These are phyloP conservation scores for Ephestia elutella DNA, from an alignment of 1,140 invertebrate genomes.

Conservation along the genomic window DNA sequence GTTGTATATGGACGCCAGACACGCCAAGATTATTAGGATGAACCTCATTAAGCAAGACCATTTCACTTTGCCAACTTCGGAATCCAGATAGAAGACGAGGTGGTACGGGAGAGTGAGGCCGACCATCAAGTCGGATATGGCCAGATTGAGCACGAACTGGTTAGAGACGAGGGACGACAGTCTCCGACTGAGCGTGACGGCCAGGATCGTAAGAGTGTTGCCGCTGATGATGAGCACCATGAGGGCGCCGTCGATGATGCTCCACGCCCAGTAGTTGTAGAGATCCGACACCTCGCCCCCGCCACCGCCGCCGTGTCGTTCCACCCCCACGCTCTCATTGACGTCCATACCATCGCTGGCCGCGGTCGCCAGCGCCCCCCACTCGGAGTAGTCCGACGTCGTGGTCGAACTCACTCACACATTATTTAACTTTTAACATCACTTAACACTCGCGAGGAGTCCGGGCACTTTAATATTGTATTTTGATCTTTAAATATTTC, in stretches of 20 bases:
- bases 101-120: constrained; percentile 84
- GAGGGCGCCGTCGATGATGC: constrained; percentile 77
- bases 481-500: constrained; percentile 27
- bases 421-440: constrained; percentile 46
- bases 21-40: constrained; percentile 81
- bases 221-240: constrained; percentile 79
- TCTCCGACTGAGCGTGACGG: constrained; percentile 78
- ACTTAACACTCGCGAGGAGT: constrained; percentile 37
- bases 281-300: constrained; percentile 28
- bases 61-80: constrained; percentile 74
- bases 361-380: constrained; percentile 58
- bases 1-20: constrained; percentile 85
- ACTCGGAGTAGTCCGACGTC: constrained; percentile 54
- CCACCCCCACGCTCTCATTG: constrained; percentile 48
- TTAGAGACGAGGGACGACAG: constrained; percentile 80
- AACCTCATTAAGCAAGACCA: constrained; percentile 80
- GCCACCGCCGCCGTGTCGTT: constrained; percentile 41
- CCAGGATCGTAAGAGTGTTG: constrained; percentile 82
- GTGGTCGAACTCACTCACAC: constrained; percentile 53
- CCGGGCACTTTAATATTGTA: constrained; percentile 25
- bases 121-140: constrained; percentile 83
- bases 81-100: constrained; percentile 79
- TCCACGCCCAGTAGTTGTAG: constrained; percentile 76
- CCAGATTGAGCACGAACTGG: constrained; percentile 83
- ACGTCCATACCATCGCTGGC: constrained; percentile 71